Evolutionary conservation across 1,140 invertebrate genomes (phyloP).

Genomic region (Tetramorium alpestre): DNA sequence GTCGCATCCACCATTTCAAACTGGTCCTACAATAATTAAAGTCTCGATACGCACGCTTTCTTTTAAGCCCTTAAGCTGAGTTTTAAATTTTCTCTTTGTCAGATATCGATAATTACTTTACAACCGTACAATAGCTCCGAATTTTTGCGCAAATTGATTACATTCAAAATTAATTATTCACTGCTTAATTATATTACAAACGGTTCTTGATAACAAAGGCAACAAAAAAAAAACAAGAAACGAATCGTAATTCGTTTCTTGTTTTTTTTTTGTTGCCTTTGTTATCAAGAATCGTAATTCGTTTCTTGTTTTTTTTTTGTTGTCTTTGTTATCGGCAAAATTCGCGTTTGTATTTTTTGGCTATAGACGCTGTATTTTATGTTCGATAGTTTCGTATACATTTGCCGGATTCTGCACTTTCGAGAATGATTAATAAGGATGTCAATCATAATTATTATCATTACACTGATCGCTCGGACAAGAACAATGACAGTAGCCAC

Average conservation of each 20-base stretch:
- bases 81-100: slow-evolving; percentile 5
- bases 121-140: neutral
- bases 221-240: neutral
- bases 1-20: slow-evolving; percentile 56
- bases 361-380: neutral
- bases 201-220: neutral
- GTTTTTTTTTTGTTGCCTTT: too few relatives aligned
- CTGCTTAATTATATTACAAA: neutral
- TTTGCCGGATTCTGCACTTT: neutral
- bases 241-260: neutral
- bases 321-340: neutral
- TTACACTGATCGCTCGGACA: slow-evolving; percentile 34
- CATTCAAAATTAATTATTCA: neutral
- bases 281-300: neutral
- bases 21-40: slow-evolving; percentile 60
- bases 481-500: slow-evolving; percentile 44
- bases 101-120: neutral
- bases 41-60: neutral
- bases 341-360: neutral
- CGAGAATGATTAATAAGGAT: slow-evolving; percentile 45
- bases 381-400: neutral
- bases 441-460: slow-evolving; percentile 58
- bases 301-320: too few relatives aligned
- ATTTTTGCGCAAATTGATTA: neutral
- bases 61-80: neutral